Evolutionary conservation across 2,797 vertebrate species (phyloP).

Genomic region (Rhincodon typus): DNA sequence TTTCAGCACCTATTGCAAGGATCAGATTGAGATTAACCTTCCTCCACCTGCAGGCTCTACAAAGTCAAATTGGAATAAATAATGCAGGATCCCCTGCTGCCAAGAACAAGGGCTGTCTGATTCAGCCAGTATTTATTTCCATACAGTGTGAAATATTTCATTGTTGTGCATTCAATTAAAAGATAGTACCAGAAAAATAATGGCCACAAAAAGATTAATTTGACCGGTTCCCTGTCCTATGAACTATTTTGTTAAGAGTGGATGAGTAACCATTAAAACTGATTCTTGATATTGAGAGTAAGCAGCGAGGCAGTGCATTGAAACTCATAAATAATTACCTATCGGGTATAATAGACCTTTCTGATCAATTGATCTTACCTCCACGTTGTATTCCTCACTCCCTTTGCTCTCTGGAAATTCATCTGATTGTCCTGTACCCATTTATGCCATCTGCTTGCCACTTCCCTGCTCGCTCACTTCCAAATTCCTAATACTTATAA

Average conservation of each 20-base stretch:
- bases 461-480: background rate
- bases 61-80: background rate
- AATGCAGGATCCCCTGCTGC: background rate
- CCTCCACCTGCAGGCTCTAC: background rate
- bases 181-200: background rate
- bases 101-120: background rate
- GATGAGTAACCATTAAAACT: background rate
- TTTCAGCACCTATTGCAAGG: background rate
- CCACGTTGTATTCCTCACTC: background rate
- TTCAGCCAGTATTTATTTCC: conserved; percentile 17
- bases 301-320: background rate
- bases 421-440: background rate
- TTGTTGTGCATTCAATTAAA: background rate
- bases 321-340: background rate
- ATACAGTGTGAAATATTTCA: background rate
- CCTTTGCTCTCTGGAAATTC: background rate
- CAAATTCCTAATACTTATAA: background rate
- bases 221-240: background rate
- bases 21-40: background rate
- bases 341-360: background rate
- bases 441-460: background rate
- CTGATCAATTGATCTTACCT: too few relatives aligned
- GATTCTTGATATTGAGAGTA: background rate
- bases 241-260: background rate
- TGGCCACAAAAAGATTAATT: background rate